Percentiles rank a stretch among this genome's conserved stretches.
Conservation (phyloP, 1,140 invertebrate species). For the Bombus impatiens region DNA sequence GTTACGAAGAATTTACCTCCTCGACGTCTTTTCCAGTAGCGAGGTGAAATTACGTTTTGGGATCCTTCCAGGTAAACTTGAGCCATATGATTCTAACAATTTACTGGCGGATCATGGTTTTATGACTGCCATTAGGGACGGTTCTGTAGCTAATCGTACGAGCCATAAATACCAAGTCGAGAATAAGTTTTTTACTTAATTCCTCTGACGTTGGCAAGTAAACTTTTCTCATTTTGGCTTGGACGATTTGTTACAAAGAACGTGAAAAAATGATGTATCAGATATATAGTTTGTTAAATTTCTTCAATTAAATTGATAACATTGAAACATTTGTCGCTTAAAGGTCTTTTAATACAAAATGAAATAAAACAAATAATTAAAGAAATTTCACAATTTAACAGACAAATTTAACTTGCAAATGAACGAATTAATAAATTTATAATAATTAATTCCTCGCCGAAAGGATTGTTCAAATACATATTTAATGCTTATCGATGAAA, state of each 20-base stretch:
- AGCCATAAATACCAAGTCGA: not conserved
- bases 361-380: not conserved
- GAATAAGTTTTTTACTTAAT: not conserved
- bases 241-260: no score
- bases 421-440: no score
- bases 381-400: no score
- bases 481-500: not conserved
- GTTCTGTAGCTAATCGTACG: not conserved
- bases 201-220: not conserved
- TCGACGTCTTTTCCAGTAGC: not conserved
- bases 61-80: not conserved
- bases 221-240: not conserved
- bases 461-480: not conserved
- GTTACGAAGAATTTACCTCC: not conserved
- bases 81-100: not conserved
- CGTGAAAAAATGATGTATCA: not conserved
- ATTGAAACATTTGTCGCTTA: not conserved
- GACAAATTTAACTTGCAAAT: no score
- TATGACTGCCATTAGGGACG: not conserved
- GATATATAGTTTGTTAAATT: not conserved
- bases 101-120: slow-evolving; percentile 9
- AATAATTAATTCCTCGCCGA: not conserved
- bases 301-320: not conserved
- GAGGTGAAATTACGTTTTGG: not conserved
- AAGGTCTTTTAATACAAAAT: not conserved